These are phyloP conservation scores for Oxycera nigricornis DNA, from an alignment of 2,888 invertebrate genomes.

Conservation along the genomic window DNA sequence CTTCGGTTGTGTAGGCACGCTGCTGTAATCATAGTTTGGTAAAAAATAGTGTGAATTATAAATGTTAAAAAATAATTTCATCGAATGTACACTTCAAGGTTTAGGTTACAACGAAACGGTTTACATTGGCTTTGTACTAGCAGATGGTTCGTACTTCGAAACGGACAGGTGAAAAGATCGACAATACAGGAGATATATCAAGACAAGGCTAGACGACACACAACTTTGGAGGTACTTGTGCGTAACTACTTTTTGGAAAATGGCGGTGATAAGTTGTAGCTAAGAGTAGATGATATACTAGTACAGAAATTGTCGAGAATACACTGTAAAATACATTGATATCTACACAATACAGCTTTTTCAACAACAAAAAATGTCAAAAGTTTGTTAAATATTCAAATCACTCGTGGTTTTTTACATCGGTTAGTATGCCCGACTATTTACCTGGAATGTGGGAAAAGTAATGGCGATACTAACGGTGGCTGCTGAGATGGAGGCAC, in stretches of 20 bases:
- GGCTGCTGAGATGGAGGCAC: constrained; percentile 63
- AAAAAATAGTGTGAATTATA: constrained; percentile 14
- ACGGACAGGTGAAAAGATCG: constrained; percentile 4
- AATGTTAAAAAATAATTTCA: not conserved
- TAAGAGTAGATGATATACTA: not conserved
- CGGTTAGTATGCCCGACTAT: not conserved
- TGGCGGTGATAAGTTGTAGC: constrained; percentile 1
- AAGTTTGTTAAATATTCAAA: not conserved
- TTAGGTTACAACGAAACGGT: constrained; percentile 4
- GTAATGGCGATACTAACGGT: constrained; percentile 64
- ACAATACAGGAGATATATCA: not conserved
- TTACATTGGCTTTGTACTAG: not conserved
- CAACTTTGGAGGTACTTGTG: constrained; percentile 7
- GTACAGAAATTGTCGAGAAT: not conserved
- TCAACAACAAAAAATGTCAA: constrained; percentile 11
- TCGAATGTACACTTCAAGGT: constrained; percentile 1
- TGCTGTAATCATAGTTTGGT: constrained; percentile 33
- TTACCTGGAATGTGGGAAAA: constrained; percentile 69
- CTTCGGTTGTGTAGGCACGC: constrained; percentile 39
- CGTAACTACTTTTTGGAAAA: constrained; percentile 18
- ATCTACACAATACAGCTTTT: constrained; percentile 29
- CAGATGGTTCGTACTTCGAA: not conserved
- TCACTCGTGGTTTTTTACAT: not conserved
- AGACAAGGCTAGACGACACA: constrained; percentile 13
- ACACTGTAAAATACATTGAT: constrained; percentile 21